phyloP scores from a whole-genome alignment of 2,888 invertebrate genomes.

The Pedicia rivosa region DNA sequence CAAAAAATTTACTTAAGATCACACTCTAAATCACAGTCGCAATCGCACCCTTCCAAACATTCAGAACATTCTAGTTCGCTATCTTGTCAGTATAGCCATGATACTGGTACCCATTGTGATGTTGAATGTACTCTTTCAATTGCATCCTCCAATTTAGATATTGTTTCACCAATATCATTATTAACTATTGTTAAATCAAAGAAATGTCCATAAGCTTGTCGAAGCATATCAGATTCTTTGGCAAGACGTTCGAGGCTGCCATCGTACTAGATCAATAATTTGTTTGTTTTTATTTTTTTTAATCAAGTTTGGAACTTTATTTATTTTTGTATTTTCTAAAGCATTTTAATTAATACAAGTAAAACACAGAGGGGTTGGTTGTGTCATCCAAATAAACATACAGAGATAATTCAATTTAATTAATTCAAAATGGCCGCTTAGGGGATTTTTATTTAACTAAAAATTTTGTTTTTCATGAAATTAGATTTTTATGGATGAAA shows the following conservation, averaged over 20 bases:
- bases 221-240: constrained; percentile 90
- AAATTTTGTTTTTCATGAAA: too few relatives aligned
- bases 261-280: constrained; percentile 60
- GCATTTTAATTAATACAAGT: neutral
- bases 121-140: constrained; percentile 81
- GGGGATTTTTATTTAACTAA: too few relatives aligned
- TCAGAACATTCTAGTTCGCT: constrained; percentile 32
- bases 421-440: too few relatives aligned
- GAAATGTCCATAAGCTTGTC: constrained; percentile 95
- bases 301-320: constrained; percentile 6
- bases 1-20: constrained; percentile 11
- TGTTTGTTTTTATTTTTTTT: constrained; percentile 8
- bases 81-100: constrained; percentile 62
- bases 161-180: constrained; percentile 98
- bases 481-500: too few relatives aligned
- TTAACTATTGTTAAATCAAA: constrained; percentile 97
- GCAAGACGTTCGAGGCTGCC: constrained; percentile 92
- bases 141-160: constrained; percentile 77
- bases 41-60: constrained; percentile 31
- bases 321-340: neutral
- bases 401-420: too few relatives aligned
- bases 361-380: too few relatives aligned
- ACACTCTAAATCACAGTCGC: constrained; percentile 26
- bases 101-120: constrained; percentile 95
- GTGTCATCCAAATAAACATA: too few relatives aligned